phyloP scores from a whole-genome alignment of 1,140 invertebrate species.

The Solenopsis invicta region DNA sequence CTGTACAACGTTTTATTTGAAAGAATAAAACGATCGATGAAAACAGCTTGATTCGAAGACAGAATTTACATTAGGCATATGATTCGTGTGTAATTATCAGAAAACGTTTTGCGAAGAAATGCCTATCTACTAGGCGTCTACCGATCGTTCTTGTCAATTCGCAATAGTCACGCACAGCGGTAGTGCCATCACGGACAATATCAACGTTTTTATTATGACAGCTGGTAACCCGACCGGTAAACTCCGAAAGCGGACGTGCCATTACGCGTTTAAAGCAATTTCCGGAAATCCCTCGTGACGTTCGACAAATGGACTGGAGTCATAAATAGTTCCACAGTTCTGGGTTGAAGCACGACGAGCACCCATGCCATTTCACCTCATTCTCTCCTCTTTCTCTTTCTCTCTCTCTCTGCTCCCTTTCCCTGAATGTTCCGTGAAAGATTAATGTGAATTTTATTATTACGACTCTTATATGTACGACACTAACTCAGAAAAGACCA shows the following conservation, averaged over 20 bases:
- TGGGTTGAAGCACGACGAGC: constrained; percentile 42
- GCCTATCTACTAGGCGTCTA: constrained; percentile 16
- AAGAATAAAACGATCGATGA: neutral
- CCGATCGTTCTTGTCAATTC: constrained; percentile 60
- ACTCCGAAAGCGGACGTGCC: constrained; percentile 51
- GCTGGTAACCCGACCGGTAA: constrained; percentile 49
- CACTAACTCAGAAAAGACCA: constrained; percentile 43
- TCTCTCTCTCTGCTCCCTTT: neutral
- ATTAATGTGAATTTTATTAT: constrained; percentile 67
- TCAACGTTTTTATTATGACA: constrained; percentile 61
- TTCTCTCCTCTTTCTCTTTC: neutral
- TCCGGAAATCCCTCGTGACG: constrained; percentile 61
- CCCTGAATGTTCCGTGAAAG: constrained; percentile 28
- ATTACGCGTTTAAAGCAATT: constrained; percentile 66
- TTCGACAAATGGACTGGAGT: constrained; percentile 64
- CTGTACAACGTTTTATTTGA: neutral
- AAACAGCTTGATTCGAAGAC: neutral
- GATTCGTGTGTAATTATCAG: constrained; percentile 32
- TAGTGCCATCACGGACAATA: constrained; percentile 59
- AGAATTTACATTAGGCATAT: constrained; percentile 9
- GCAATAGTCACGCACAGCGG: constrained; percentile 66
- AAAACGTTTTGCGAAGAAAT: constrained; percentile 40
- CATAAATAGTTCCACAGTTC: constrained; percentile 60
- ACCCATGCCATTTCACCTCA: neutral
- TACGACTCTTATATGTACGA: constrained; percentile 55